Base-by-base conservation (phyloP, 2,113 vertebrate species). In the Prietella phreatophila region DNA sequence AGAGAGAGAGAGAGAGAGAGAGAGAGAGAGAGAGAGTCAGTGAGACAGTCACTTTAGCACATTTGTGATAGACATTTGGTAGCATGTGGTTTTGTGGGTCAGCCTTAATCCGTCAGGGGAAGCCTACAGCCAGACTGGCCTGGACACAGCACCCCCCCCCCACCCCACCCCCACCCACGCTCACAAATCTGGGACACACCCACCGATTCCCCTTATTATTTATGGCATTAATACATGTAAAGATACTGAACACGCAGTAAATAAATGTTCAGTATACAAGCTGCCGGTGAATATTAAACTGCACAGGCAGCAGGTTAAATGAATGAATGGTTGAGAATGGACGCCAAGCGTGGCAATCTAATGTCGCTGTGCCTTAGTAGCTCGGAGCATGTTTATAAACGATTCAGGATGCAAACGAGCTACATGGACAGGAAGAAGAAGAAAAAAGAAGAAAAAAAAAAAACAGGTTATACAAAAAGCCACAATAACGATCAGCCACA, bases 1-100 rank as follows among this genome's bases (percentile, higher is more conserved):
- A 88, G 8, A 42, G 95, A 94, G 76, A 91, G 95, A 94, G 88
- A 94, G 65, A 89, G 86, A 78, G 22, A 88, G 8, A 42, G 95
- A 94, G 39, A 39, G 39, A 39, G 39, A 42, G 39, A 42, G 39
- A 42, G 94, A 94, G 88, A 93, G 86, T 93, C 67, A 94, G 87
- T 82, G 47, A n/a, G 6, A 81, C 69, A 60, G 86, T 87, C 88
- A 87, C 80, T 83, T 87, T 75, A 87, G 80, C 84, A 88, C 55
- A 84, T 85, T 86, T 78, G 88, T 79, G 27, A 87, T 84, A 73
- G 80, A 79, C 85, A 65, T 55, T 83, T 56, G 88, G 79, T 53
- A 86, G 73, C 86, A 78, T 88, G 86, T 91, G 90, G 82, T 86
- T 91, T 89, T 87, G 84, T 91, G 80, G 86, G 88, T 88, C 89